Percentiles rank a stretch among this genome's conserved stretches.
These are phyloP conservation scores for Sisor rabdophorus DNA, from an alignment of 2,113 vertebrate genomes.

Conservation along the genomic window DNA sequence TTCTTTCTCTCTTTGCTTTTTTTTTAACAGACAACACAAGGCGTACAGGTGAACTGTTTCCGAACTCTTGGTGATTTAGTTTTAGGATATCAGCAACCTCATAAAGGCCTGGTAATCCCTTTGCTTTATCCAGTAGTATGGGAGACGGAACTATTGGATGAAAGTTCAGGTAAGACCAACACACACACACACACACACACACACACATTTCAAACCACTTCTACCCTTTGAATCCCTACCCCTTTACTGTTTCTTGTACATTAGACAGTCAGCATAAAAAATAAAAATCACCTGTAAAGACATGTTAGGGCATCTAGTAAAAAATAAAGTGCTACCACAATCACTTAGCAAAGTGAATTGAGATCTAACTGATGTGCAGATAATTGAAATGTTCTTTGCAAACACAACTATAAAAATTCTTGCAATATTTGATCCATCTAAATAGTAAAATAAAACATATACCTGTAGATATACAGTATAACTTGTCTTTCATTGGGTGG, in stretches of 20 bases:
- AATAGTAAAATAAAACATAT: too few relatives aligned
- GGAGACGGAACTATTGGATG: slow-evolving; percentile 59
- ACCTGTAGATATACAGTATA: too few relatives aligned
- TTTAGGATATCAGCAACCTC: slow-evolving; percentile 77
- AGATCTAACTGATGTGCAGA: neutral
- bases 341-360: neutral
- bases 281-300: neutral
- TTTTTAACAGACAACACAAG: slow-evolving; percentile 73
- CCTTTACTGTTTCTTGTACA: too few relatives aligned
- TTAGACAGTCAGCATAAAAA: too few relatives aligned
- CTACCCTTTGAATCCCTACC: too few relatives aligned
- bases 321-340: neutral
- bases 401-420: neutral
- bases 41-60: slow-evolving; percentile 81
- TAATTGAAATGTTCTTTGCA: neutral
- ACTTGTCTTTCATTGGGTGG: too few relatives aligned
- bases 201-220: neutral
- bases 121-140: slow-evolving; percentile 73
- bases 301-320: neutral
- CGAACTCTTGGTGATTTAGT: slow-evolving; percentile 77
- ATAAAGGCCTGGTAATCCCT: slow-evolving; percentile 77
- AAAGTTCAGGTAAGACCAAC: slow-evolving; percentile 72
- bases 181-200: neutral
- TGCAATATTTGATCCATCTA: neutral
- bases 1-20: neutral